phyloP scores from a whole-genome alignment of 1,140 invertebrate genomes.

The Zophobas morio region DNA sequence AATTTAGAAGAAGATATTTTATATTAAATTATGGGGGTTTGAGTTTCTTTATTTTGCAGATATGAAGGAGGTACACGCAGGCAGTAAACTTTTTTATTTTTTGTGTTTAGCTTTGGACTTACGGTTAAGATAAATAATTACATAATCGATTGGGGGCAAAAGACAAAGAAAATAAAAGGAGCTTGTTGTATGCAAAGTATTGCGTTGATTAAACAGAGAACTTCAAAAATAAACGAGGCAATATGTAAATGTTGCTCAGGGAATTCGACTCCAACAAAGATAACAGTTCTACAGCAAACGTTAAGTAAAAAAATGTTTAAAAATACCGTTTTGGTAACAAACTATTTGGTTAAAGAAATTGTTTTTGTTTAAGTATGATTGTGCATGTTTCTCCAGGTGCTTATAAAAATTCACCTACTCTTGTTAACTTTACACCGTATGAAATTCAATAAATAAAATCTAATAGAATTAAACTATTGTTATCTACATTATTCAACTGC shows the following conservation, averaged over 20 bases:
- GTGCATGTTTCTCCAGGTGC: too few relatives aligned
- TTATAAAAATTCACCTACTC: too few relatives aligned
- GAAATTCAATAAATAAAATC: too few relatives aligned
- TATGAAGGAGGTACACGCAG: background rate
- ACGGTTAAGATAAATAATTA: slow-evolving; percentile 18
- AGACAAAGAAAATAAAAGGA: slow-evolving; percentile 23
- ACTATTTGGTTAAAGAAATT: too few relatives aligned
- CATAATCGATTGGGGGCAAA: slow-evolving; percentile 23
- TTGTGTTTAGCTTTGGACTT: background rate
- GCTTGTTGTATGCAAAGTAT: slow-evolving; percentile 23
- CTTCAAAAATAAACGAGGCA: slow-evolving; percentile 20
- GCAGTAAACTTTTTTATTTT: slow-evolving; percentile 3
- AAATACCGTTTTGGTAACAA: too few relatives aligned
- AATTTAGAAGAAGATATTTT: slow-evolving; percentile 21
- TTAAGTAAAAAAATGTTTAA: too few relatives aligned
- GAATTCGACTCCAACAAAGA: slow-evolving; percentile 10
- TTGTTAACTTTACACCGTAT: too few relatives aligned
- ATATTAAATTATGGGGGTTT: slow-evolving; percentile 14
- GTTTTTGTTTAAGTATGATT: too few relatives aligned
- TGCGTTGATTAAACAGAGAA: slow-evolving; percentile 13
- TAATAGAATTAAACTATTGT: too few relatives aligned
- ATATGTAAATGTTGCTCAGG: slow-evolving; percentile 5
- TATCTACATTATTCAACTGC: too few relatives aligned
- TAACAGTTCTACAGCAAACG: too few relatives aligned
- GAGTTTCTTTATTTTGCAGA: background rate